These are phyloP conservation scores for Rhinophrynus dorsalis DNA, from an alignment of 2,797 vertebrate species.

Conservation along the genomic window DNA sequence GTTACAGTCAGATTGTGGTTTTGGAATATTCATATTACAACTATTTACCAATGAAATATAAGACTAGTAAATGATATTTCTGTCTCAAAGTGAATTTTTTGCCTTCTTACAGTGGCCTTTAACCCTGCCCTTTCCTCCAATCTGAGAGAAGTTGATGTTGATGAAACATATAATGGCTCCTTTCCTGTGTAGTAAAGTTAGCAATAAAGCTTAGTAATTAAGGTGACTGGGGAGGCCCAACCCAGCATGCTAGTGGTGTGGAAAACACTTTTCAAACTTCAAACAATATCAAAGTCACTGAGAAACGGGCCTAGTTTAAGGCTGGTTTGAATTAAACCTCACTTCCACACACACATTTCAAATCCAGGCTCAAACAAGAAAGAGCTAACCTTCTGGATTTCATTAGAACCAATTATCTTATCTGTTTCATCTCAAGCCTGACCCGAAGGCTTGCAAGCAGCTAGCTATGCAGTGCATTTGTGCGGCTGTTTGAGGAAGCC, in stretches of 20 bases:
- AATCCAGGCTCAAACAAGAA: conserved; percentile 92
- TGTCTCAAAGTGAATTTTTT: conserved; percentile 83
- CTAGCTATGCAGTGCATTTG: conserved; percentile 83
- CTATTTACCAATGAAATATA: conserved; percentile 72
- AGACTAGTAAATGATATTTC: conserved; percentile 78
- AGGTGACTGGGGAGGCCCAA: conserved; percentile 93
- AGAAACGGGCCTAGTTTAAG: conserved; percentile 78
- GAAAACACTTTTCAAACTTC: conserved; percentile 92
- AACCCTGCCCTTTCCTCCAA: conserved; percentile 88
- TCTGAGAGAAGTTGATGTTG: conserved; percentile 92
- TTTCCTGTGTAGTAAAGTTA: conserved; percentile 97
- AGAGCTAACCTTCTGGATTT: conserved; percentile 93
- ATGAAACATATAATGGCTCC: conserved; percentile 96
- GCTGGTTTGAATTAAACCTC: conserved; percentile 97
- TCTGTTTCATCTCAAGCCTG: conserved; percentile 98
- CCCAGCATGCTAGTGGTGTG: conserved; percentile 88
- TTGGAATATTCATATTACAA: background rate
- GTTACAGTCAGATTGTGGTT: background rate
- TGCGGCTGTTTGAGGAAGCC: conserved; percentile 88
- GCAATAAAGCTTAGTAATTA: conserved; percentile 98
- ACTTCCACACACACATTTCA: conserved; percentile 92
- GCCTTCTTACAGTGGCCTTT: conserved; percentile 91
- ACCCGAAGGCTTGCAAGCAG: conserved; percentile 93
- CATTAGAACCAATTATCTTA: conserved; percentile 99
- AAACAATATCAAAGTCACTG: conserved; percentile 94